Base-by-base conservation (phyloP, 2,888 invertebrate genomes). In the Ceriagrion tenellum region DNA sequence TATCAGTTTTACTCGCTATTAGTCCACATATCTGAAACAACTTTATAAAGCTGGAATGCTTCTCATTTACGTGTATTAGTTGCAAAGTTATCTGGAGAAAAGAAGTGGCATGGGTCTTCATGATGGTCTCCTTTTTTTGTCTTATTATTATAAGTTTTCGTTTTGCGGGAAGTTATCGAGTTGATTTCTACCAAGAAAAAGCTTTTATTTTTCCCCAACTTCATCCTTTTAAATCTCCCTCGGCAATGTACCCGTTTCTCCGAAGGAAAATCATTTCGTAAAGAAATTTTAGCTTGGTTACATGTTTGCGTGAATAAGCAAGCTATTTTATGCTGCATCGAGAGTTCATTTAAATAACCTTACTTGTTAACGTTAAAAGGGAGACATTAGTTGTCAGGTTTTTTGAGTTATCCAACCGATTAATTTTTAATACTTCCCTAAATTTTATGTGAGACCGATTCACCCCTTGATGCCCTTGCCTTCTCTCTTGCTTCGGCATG, bases 351-450 rank as follows among this genome's bases (percentile, higher is more conserved):
- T 81, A 30, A 81, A 81, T 81, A 35, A 35, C 13, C 30, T 16
- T 81, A 35, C 81, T 35, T 81, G 30, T 35, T 81, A 81, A 16
- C 81, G 30, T 81, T 81, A 81, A 81, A 81, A 81, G 81, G 81
- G 81, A 35, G 30, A 81, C 81, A 35, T 81, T 35, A 30, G 13
- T 35, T 81, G 81, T 35, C 81, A 16, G 26, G 35, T 23, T 16
- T 69, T 81, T 81, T 81, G 81, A 81, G 81, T 81, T 81, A 81
- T 30, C 35, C 81, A 81, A 35, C 12, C 81, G 81, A 81, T 81
- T 81, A 81, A 81, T 13, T 81, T 35, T 81, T 81, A 81, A 69
- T 81, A 35, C 30, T 16, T 81, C 35, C 59, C 13, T 35, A 81
- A 81, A 35, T 81, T 81, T 81, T 81, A 81, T 81, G 35, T 35